A percentile compares a stretch with the other conserved stretches of the same genome.
Conservation (phyloP, 2,797 vertebrate species). For the Takifugu ocellatus region DNA sequence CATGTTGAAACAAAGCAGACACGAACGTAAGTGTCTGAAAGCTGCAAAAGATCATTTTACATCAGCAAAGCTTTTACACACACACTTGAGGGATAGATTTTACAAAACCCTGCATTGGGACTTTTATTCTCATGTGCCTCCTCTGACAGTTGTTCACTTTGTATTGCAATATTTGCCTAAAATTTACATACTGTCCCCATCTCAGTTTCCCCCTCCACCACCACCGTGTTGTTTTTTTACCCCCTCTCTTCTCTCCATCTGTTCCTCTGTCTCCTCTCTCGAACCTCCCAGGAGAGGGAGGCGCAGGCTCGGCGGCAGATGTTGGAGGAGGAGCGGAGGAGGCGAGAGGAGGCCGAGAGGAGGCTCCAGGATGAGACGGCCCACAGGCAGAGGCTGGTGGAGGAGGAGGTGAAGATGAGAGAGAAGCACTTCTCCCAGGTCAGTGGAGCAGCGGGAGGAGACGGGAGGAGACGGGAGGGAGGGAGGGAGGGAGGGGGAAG, state of each 20-base stretch:
- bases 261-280: conserved; percentile 44
- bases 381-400: conserved; percentile 89
- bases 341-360: conserved; percentile 89
- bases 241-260: conserved; percentile 51
- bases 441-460: conserved; percentile 55
- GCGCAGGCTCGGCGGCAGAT: conserved; percentile 85
- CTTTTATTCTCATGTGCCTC: conserved; percentile 55
- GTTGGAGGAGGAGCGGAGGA: conserved; percentile 88
- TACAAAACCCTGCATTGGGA: conserved; percentile 70
- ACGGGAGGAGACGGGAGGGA: conserved; percentile 3
- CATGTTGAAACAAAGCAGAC: conserved; percentile 53
- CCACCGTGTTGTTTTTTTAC: conserved; percentile 41
- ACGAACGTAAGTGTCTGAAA: conserved; percentile 59
- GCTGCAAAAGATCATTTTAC: conserved; percentile 65
- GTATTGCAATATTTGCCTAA: conserved; percentile 73
- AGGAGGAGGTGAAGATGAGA: conserved; percentile 97
- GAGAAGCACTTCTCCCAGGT: conserved; percentile 95
- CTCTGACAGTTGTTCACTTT: conserved; percentile 63
- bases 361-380: conserved; percentile 87
- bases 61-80: conserved; percentile 67
- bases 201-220: conserved; percentile 42
- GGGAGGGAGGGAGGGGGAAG: conserved; percentile 3
- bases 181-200: conserved; percentile 68
- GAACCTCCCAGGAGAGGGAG: conserved; percentile 85
- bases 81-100: conserved; percentile 64